A percentile compares a stretch with the other conserved stretches of the same genome.
Evolutionary conservation across 2,888 invertebrate species (phyloP).

Genomic region (Caenorhabditis imperialis): DNA sequence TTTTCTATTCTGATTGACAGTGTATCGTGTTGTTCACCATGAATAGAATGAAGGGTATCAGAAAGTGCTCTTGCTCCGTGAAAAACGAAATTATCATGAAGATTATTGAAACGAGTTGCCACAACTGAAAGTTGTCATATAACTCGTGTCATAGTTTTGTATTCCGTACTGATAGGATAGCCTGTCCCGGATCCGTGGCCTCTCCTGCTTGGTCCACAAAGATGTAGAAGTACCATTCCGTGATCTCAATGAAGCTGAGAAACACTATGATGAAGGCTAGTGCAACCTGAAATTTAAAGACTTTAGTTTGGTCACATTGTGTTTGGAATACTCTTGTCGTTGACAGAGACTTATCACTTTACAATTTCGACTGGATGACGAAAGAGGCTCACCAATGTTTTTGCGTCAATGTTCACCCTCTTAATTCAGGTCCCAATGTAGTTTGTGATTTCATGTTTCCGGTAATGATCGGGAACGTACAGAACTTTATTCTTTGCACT

Average conservation of each 20-base stretch:
- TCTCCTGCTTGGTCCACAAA: slow-evolving; percentile 42
- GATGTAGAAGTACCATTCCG: slow-evolving; percentile 53
- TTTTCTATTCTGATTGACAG: neutral
- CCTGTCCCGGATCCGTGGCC: slow-evolving; percentile 21
- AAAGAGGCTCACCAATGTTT: neutral
- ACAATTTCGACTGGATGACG: neutral
- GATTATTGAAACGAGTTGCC: slow-evolving; percentile 47
- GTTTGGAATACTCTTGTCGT: slow-evolving; percentile 7
- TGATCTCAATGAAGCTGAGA: slow-evolving; percentile 37
- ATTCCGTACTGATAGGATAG: slow-evolving; percentile 24
- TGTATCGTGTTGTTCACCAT: slow-evolving; percentile 21
- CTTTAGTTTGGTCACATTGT: too few relatives aligned
- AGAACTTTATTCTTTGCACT: too few relatives aligned
- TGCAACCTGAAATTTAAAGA: slow-evolving; percentile 46
- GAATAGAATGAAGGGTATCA: slow-evolving; percentile 56
- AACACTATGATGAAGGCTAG: slow-evolving; percentile 46
- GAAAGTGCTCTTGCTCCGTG: slow-evolving; percentile 32
- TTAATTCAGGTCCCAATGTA: too few relatives aligned
- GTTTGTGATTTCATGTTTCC: too few relatives aligned
- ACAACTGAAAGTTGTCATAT: slow-evolving; percentile 40
- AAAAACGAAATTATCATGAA: slow-evolving; percentile 48
- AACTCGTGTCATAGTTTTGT: too few relatives aligned
- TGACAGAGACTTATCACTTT: slow-evolving; percentile 24
- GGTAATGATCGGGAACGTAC: too few relatives aligned
- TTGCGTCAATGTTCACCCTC: neutral